Conservation (phyloP, 92 coral and sea anemone species). For the Umimayanthus chanpuru region DNA sequence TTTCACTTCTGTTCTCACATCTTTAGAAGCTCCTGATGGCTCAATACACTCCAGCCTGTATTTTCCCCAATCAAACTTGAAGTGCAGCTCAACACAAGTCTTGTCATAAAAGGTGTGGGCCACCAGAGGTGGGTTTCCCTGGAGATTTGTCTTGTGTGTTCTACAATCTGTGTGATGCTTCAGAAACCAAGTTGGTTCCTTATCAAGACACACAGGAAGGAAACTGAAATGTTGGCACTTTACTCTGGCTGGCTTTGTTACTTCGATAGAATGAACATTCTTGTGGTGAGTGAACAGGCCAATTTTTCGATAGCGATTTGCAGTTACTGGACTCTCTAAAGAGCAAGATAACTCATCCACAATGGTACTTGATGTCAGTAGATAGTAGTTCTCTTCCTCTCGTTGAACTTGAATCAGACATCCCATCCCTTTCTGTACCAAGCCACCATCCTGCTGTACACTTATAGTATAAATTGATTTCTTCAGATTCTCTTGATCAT, state of each 20-base stretch:
- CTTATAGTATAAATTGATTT: neutral
- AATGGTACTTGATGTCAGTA: neutral
- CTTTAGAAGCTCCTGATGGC: neutral
- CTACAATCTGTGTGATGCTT: neutral
- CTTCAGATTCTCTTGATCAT: neutral
- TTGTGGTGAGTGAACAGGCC: neutral
- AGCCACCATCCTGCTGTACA: neutral
- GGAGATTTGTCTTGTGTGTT: neutral
- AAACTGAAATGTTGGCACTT: neutral
- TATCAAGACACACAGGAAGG: neutral
- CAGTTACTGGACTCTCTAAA: neutral
- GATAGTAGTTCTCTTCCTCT: neutral
- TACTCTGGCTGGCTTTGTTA: neutral
- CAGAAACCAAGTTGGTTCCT: neutral
- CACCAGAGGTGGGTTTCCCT: neutral
- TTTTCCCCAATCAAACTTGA: neutral
- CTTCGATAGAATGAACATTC: neutral
- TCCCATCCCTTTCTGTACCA: neutral
- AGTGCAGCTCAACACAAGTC: neutral
- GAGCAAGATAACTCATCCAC: neutral
- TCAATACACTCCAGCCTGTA: neutral
- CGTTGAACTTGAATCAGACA: neutral
- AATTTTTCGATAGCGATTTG: neutral
- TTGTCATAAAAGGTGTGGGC: conserved; percentile 4
- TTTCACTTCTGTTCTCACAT: neutral